Evolutionary conservation across 2,113 vertebrate species (phyloP).

Genomic region (Recurvirostra avosetta): DNA sequence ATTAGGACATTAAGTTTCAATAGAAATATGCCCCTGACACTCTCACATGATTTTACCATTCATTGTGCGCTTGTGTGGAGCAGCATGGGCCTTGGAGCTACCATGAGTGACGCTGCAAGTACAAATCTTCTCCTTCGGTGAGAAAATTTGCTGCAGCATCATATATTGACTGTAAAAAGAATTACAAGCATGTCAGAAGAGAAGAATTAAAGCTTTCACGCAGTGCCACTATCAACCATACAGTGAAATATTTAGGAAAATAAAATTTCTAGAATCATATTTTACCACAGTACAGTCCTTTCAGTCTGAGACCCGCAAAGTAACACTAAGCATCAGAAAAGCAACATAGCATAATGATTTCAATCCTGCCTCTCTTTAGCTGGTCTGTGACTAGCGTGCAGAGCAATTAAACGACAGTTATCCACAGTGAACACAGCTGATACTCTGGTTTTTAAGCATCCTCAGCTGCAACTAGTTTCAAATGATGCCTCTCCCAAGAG

Average conservation of each 20-base stretch:
- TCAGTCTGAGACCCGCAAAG: neutral
- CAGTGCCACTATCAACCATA: neutral
- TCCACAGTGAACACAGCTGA: slow-evolving; percentile 61
- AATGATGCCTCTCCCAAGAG: slow-evolving; percentile 23
- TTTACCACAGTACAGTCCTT: neutral
- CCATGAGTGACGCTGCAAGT: neutral
- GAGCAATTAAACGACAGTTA: slow-evolving; percentile 48
- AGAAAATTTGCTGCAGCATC: neutral
- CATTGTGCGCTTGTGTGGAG: neutral
- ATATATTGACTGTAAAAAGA: slow-evolving; percentile 1
- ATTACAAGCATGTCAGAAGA: neutral
- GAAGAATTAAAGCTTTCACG: neutral
- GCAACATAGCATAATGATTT: neutral
- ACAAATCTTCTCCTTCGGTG: neutral
- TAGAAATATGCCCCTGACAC: neutral
- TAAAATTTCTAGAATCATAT: neutral
- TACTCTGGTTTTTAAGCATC: slow-evolving; percentile 35
- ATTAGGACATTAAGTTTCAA: neutral
- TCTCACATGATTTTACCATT: neutral
- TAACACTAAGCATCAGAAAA: neutral
- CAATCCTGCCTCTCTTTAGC: neutral
- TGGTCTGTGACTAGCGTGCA: slow-evolving; percentile 55
- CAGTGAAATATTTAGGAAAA: neutral
- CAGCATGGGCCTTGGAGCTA: neutral
- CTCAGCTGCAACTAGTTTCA: slow-evolving; percentile 35